phyloP scores from a whole-genome alignment of 1,140 invertebrate species.

The Listronotus bonariensis region DNA sequence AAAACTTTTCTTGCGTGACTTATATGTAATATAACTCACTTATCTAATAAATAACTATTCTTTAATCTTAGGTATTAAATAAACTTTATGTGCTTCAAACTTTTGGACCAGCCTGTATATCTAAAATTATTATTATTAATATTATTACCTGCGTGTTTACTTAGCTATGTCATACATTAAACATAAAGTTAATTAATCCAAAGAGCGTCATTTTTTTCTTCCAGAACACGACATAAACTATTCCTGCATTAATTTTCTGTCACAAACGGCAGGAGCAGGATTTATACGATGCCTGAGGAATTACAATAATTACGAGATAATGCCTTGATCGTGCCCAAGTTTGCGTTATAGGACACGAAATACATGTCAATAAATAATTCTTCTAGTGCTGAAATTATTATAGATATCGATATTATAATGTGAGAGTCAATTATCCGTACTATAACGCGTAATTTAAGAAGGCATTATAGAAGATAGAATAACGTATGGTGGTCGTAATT shows the following conservation, averaged over 20 bases:
- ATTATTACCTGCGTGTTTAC: background rate
- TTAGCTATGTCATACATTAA: conserved; percentile 7
- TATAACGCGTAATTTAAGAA: background rate
- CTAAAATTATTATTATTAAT: no score
- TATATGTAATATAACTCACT: no score
- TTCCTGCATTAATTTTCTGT: conserved; percentile 38
- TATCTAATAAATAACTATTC: no score
- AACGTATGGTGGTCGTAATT: no score
- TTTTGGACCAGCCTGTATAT: background rate
- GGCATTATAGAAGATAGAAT: no score
- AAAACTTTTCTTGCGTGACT: no score
- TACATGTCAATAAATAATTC: conserved; percentile 38
- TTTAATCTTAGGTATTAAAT: no score
- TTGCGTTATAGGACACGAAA: conserved; percentile 36
- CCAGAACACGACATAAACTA: conserved; percentile 32
- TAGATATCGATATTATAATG: conserved; percentile 23
- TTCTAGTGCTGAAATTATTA: conserved; percentile 29
- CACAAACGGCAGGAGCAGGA: conserved; percentile 34
- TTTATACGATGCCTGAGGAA: conserved; percentile 34
- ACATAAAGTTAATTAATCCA: conserved; percentile 27
- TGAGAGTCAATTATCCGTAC: conserved; percentile 1
- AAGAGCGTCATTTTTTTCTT: conserved; percentile 19
- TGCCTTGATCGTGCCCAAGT: conserved; percentile 31
- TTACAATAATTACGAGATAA: conserved; percentile 40
- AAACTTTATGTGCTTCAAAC: no score